phyloP scores from a whole-genome alignment of 2,888 invertebrate genomes.

The Argyra leucocephala region DNA sequence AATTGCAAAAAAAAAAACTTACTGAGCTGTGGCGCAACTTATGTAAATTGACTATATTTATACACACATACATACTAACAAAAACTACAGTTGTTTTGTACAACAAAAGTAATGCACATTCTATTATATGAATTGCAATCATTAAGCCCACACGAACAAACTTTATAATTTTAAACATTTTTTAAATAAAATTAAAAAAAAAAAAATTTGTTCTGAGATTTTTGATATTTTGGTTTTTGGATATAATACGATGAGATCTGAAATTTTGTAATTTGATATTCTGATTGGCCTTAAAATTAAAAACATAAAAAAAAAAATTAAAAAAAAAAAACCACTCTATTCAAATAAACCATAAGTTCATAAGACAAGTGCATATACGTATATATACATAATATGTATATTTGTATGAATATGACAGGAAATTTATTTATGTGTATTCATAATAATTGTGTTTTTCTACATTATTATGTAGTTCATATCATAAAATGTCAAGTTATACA shows the following conservation, averaged over 20 bases:
- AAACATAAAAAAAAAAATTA: not conserved
- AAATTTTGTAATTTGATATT: not conserved
- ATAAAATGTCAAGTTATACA: no score
- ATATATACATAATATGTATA: no score
- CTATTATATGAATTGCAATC: no score
- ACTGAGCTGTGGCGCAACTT: not conserved
- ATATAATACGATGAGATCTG: not conserved
- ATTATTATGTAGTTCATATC: no score
- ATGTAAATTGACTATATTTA: no score
- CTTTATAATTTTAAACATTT: not conserved
- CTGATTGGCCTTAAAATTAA: not conserved
- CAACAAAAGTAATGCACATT: no score
- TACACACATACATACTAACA: no score
- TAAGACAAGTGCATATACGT: not conserved
- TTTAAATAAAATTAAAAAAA: not conserved
- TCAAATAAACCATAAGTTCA: not conserved
- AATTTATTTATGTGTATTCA: no score
- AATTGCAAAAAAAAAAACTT: no score
- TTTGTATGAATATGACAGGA: no score
- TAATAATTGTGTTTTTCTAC: no score
- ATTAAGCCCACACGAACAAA: not conserved
- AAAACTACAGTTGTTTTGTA: not conserved
- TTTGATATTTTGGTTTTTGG: not conserved
- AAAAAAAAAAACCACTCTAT: not conserved
- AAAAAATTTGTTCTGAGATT: not conserved